A percentile compares a stretch with the other conserved stretches of the same genome.
These are phyloP conservation scores for Pogoniulus pusillus DNA, from an alignment of 2,797 vertebrate genomes.

Conservation along the genomic window DNA sequence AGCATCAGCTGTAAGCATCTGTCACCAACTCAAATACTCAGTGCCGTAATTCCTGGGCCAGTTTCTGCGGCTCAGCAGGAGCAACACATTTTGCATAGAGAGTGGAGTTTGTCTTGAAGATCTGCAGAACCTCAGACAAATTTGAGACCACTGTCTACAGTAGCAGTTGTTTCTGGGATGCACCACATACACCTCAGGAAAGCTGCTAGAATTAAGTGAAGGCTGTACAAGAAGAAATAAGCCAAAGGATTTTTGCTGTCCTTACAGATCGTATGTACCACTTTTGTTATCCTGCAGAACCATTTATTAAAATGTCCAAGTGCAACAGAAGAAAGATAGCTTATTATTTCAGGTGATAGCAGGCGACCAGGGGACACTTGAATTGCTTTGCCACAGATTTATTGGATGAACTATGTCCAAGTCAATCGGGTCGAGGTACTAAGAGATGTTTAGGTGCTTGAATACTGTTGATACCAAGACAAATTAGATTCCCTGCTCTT, in stretches of 20 bases:
- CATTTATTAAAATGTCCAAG: not conserved
- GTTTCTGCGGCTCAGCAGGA: not conserved
- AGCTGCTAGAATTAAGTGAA: not conserved
- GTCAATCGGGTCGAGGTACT: not conserved
- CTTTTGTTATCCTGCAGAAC: not conserved
- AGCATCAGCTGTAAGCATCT: not conserved
- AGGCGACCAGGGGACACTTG: not conserved
- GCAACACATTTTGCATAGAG: not conserved
- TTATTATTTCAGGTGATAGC: not conserved
- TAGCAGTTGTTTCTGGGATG: not conserved
- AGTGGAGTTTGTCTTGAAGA: constrained; percentile 10
- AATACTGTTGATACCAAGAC: not conserved
- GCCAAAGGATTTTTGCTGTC: not conserved
- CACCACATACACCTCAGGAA: not conserved
- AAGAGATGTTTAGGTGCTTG: constrained; percentile 13
- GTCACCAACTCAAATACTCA: not conserved
- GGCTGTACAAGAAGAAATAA: constrained; percentile 1
- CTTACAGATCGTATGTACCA: not conserved
- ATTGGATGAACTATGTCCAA: not conserved
- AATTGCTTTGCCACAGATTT: constrained; percentile 9
- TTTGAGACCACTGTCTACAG: constrained; percentile 12
- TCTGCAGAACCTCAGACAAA: not conserved
- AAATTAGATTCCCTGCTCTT: not conserved
- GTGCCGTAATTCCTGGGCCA: not conserved
- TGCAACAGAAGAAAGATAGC: not conserved